These are phyloP conservation scores for Dolichopus griseipennis DNA, from an alignment of 2,888 invertebrate genomes.

Conservation along the genomic window DNA sequence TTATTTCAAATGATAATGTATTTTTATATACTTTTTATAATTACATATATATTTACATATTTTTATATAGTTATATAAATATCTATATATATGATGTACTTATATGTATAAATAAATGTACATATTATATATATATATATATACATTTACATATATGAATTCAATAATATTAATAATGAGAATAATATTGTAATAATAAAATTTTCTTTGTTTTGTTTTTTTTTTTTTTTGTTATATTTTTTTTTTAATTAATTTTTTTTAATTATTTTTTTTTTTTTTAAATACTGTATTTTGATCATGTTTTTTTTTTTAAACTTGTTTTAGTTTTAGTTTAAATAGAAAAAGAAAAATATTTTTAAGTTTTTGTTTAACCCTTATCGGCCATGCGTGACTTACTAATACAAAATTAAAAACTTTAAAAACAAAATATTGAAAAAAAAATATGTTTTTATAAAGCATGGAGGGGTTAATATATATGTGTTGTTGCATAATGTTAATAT, in stretches of 20 bases:
- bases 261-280: not conserved
- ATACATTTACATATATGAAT: not conserved
- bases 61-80: no score
- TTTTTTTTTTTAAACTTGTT: not conserved
- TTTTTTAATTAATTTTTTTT: not conserved
- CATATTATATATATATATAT: not conserved
- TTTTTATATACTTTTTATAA: no score
- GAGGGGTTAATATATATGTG: no score
- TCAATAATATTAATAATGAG: not conserved
- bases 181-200: slow-evolving; percentile 3
- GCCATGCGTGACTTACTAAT: no score
- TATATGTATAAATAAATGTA: not conserved
- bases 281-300: slow-evolving; percentile 4
- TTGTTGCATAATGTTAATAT: no score
- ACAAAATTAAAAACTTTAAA: no score
- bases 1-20: no score
- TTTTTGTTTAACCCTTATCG: not conserved
- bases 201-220: not conserved
- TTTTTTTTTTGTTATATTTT: not conserved
- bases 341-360: not conserved
- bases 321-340: not conserved
- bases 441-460: no score
- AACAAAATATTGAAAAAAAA: no score
- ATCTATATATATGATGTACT: no score
- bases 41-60: no score